Percentiles rank a stretch among this genome's conserved stretches.
phyloP scores from a whole-genome alignment of 2,113 vertebrate genomes.

The Oncorhynchus masou region DNA sequence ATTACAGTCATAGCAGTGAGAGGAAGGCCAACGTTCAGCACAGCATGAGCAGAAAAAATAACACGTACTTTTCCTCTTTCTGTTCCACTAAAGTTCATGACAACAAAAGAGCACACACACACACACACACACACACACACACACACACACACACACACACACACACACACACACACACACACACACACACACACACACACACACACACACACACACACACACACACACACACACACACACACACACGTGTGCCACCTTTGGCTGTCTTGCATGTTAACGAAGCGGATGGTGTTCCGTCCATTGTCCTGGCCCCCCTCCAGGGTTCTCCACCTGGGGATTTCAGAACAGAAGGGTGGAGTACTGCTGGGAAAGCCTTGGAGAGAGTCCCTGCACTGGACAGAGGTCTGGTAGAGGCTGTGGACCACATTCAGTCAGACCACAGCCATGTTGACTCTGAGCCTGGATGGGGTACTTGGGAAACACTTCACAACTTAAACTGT shows the following conservation, averaged over 20 bases:
- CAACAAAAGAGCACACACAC: conserved; percentile 36
- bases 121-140: conserved; percentile 32
- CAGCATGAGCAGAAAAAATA: no score
- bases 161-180: conserved; percentile 33
- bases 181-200: conserved; percentile 33
- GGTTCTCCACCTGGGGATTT: no score
- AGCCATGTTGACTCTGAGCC: neutral
- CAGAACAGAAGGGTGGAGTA: neutral
- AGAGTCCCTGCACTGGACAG: neutral
- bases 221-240: conserved; percentile 26
- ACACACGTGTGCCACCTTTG: conserved; percentile 22
- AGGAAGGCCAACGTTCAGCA: no score
- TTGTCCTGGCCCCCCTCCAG: neutral
- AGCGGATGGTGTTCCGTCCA: neutral
- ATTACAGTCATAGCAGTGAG: no score
- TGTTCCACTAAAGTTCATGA: conserved; percentile 20
- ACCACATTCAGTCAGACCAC: neutral
- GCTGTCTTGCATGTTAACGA: neutral
- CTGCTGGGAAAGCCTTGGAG: neutral
- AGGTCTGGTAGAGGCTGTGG: neutral
- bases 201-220: conserved; percentile 30
- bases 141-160: conserved; percentile 31
- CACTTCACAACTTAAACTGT: neutral
- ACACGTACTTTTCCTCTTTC: no score
- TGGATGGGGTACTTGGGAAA: neutral